Evolutionary conservation across 2,888 invertebrate species (phyloP), one percentile per base, ranked within the genome.

Genomic region (Plebejus melissa): DNA sequence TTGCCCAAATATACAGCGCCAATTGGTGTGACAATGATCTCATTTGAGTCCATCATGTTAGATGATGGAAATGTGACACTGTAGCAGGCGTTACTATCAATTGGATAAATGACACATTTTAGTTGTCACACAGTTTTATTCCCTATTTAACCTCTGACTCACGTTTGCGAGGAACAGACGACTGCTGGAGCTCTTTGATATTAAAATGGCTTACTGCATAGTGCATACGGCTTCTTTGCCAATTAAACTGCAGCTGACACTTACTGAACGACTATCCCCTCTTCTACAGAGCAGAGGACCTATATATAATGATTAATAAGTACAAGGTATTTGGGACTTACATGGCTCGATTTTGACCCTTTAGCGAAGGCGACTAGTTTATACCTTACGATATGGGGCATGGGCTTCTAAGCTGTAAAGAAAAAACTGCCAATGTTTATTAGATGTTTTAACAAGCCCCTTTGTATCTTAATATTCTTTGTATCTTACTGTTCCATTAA

Each of bases 271-370:
- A 54, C 54, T 54, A 16, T 16, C 4, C 54, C 54, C 13, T 16
- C 54, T 16, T 54, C 16, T 16, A 54, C 54, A 4, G 13, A 50
- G 4, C 13, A 50, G 50, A 13, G 11, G 13, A 13, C 13, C 2
- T 46, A 46, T 46, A 11, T 46, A 2, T 46, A 11, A 11, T 46
- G 11, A 50, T 13, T 50, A 11, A 11, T 46, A 3, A 50, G 3
- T 50, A 50, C 0, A 50, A 50, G 11, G n/a, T 57, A 57, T 7
- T 58, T 22, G 7, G 6, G 5, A 58, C 22, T 71, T 76, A 81
- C 83, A 79, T 5, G 38, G 5, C 38, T 38, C 38, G 46, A 46
- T 46, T 46, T 46, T 41, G 38, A 38, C 38, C 38, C 32, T 32
- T 1, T 2, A 32, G 32, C 32, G 32, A 32, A 32, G 32, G 2